These are phyloP conservation scores for Alauda arvensis DNA, from an alignment of 2,797 vertebrate species.

Conservation along the genomic window DNA sequence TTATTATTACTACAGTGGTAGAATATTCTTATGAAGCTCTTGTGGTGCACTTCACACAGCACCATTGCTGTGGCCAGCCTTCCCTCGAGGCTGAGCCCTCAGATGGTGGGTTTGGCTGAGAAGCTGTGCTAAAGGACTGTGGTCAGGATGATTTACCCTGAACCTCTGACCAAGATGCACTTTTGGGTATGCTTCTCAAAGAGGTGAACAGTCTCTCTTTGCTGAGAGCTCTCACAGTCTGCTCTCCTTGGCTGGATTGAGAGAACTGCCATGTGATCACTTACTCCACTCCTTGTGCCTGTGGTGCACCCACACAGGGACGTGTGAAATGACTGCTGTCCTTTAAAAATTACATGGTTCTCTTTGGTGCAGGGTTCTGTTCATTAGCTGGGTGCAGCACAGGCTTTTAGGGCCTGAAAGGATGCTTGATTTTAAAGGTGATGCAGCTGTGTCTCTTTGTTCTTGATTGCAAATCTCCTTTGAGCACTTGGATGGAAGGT, in stretches of 20 bases:
- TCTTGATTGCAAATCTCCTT: neutral
- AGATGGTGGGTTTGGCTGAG: neutral
- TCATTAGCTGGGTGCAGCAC: neutral
- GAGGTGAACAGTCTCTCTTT: neutral
- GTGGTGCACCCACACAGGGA: neutral
- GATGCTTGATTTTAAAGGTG: neutral
- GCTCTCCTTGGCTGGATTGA: neutral
- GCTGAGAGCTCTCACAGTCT: no score
- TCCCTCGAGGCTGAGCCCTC: neutral
- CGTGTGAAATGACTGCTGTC: neutral
- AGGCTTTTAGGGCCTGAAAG: neutral
- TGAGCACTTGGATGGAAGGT: neutral
- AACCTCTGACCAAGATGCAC: neutral
- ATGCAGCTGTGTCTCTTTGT: neutral
- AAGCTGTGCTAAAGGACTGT: neutral
- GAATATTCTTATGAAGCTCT: neutral
- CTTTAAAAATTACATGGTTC: neutral
- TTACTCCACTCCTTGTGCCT: rapidly evolving
- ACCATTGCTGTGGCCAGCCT: neutral
- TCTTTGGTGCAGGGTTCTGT: neutral
- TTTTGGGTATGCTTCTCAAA: neutral
- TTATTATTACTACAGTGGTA: neutral
- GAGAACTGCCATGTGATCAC: neutral
- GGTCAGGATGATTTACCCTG: neutral
- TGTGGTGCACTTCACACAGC: neutral